Evolutionary conservation across 2,113 vertebrate species (phyloP), one percentile per base, ranked within the genome.

Genomic region (Chlorodrepanis virens): DNA sequence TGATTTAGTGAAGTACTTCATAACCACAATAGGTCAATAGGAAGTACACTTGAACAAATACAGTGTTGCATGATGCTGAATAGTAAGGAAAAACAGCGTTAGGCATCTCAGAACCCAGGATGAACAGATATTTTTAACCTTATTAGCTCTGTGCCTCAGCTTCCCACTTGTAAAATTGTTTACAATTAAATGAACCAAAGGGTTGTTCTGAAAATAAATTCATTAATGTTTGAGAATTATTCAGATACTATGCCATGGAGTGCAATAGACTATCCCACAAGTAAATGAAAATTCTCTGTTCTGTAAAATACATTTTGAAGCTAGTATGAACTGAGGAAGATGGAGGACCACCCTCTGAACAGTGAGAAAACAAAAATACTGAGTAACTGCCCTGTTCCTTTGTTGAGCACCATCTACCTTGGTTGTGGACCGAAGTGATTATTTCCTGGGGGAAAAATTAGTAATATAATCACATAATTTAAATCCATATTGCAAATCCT

Each of bases 81-180:
- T 64, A 70, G 89, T 81, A 70, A 87, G 68, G 80, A 93, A 77
- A 90, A 94, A 70, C 27, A 49, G 53, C n/a, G 44, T 61, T 87
- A 67, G 70, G 63, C 59, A 90, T 93, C 89, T 94, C 89, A 95
- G 84, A 95, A 71, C 72, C 60, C 53, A 52, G 89, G 67, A 87
- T 72, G 87, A 87, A 54, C 77, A 80, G 91, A 18, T 96, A 94
- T 91, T 95, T 97, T 97, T 97, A 96, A 96, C 93, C 94, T 97
- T 97, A 96, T 95, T 97, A 96, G 91, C 96, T 97, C 89, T 97
- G 96, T 91, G 93, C 87, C 94, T 96, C 94, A 94, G 93, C 96
- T 96, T 96, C 93, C 77, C 91, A 76, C 91, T 87, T 89, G 94
- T 94, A 96, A 93, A 95, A 94, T 72, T 22, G 87, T 90, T 92